Conservation (phyloP, 1,140 invertebrate species). For the Orius insidiosus region DNA sequence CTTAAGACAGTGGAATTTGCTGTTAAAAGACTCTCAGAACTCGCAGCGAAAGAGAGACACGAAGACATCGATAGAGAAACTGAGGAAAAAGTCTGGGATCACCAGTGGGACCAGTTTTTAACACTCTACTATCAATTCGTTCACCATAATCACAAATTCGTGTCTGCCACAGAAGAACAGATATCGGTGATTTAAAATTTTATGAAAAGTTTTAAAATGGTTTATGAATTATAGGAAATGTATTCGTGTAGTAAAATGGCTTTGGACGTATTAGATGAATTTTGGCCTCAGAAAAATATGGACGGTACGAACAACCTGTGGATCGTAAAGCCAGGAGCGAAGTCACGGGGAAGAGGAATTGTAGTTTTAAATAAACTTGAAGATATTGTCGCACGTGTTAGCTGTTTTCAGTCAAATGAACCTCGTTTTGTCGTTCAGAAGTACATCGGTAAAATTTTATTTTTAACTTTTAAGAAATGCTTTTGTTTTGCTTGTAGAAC, state of each 20-base stretch:
- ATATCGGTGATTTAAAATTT: constrained; percentile 13
- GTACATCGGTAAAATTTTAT: constrained; percentile 79
- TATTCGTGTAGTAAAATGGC: constrained; percentile 29
- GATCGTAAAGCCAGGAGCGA: constrained; percentile 89
- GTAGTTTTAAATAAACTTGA: constrained; percentile 69
- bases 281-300: constrained; percentile 64
- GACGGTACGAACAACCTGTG: constrained; percentile 78
- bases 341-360: constrained; percentile 80
- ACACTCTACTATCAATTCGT: constrained; percentile 51
- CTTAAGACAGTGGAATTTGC: constrained; percentile 59
- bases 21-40: constrained; percentile 54
- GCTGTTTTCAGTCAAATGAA: constrained; percentile 32
- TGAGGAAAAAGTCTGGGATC: constrained; percentile 45
- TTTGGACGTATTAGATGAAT: constrained; percentile 38
- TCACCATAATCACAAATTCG: constrained; percentile 38
- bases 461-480: too few species aligned
- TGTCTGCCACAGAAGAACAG: constrained; percentile 21
- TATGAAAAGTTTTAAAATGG: not conserved
- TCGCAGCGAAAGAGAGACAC: constrained; percentile 52
- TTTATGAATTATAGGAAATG: constrained; percentile 27
- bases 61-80: constrained; percentile 66
- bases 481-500: too few species aligned
- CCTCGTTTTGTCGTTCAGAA: constrained; percentile 83
- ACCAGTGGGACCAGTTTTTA: constrained; percentile 74
- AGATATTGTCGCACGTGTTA: constrained; percentile 56